Evolutionary conservation across 2,888 invertebrate species (phyloP), one percentile per base, ranked within the genome.

Genomic region (Bedellia somnulentella): DNA sequence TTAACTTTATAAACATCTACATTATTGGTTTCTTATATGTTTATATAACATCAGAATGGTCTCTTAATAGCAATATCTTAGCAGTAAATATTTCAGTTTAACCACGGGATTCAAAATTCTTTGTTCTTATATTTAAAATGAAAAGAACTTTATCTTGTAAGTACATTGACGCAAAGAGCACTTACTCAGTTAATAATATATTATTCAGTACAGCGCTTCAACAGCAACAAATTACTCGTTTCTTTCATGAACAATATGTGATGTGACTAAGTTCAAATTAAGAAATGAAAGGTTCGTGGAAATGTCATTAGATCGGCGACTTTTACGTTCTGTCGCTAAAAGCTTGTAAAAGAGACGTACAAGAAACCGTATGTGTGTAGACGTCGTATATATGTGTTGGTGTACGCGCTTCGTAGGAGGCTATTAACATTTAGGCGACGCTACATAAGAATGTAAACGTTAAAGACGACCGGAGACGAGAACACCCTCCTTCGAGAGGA

Each of bases 391-490:
- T 32, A 31, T 39, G 41, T 34, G 42, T 39, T 31, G 32, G 36
- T 45, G 52, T 54, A 51, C 61, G 40, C 43, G 55, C 57, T 54
- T 48, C 58, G 57, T 48, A 54, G 60, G 52, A 62, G 59, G 60
- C 70, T 71, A 75, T 75, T 75, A 75, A 58, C 70, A 67, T 66
- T 68, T 61, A 58, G 60, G 57, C 61, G 67, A 67, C 67, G 68
- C 64, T 71, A 75, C 68, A 70, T 73, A 75, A 75, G 71, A 75
- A 75, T 71, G 73, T 73, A 70, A 73, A 71, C 71, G 75, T 64
- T 71, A 71, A 73, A 73, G 73, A 71, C 71, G 73, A 68, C 60
- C n/a, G 48, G 53, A 55, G 52, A 52, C 55, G n/a, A n/a, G n/a
- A n/a, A 60, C 54, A 56, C 62, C 61, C 66, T 66, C 59, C 59